phyloP scores from a whole-genome alignment of 2,113 vertebrate species.

The Poecilia latipinna region DNA sequence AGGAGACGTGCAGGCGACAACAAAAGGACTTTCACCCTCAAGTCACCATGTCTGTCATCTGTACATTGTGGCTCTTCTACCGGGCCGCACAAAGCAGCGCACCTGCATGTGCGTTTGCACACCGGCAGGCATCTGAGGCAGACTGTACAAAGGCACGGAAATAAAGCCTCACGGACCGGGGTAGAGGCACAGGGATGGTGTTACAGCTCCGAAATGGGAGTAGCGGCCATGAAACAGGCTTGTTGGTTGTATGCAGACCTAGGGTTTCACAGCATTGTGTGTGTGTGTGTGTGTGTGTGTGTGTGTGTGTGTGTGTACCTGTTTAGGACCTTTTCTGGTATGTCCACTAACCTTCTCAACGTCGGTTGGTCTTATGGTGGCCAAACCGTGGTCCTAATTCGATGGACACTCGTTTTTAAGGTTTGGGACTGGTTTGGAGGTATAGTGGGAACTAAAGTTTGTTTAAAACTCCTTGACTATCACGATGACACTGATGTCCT shows the following conservation, averaged over 20 bases:
- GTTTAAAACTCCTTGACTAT: no score
- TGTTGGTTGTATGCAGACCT: slow-evolving; percentile 27
- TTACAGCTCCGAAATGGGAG: slow-evolving; percentile 65
- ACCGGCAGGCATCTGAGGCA: neutral
- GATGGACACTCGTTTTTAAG: no score
- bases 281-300: slow-evolving; percentile 2
- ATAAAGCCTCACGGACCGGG: neutral
- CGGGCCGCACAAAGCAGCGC: slow-evolving; percentile 43
- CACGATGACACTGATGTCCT: no score
- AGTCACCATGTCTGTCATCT: slow-evolving; percentile 44
- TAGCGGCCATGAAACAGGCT: slow-evolving; percentile 50
- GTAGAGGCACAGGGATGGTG: slow-evolving; percentile 36
- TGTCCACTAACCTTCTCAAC: no score
- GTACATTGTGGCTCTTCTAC: slow-evolving; percentile 27
- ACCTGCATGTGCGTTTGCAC: slow-evolving; percentile 21
- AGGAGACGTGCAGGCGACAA: slow-evolving; percentile 33
- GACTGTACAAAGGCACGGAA: slow-evolving; percentile 1
- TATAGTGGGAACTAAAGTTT: no score
- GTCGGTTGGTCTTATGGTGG: no score
- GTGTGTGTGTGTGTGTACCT: neutral
- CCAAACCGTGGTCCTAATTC: no score
- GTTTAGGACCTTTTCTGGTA: no score
- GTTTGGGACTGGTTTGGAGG: no score
- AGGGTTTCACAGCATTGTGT: slow-evolving; percentile 4
- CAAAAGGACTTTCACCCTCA: slow-evolving; percentile 64